Evolutionary conservation across 2,113 vertebrate species (phyloP), one percentile per base, ranked within the genome.

Genomic region (Saccopteryx bilineata): DNA sequence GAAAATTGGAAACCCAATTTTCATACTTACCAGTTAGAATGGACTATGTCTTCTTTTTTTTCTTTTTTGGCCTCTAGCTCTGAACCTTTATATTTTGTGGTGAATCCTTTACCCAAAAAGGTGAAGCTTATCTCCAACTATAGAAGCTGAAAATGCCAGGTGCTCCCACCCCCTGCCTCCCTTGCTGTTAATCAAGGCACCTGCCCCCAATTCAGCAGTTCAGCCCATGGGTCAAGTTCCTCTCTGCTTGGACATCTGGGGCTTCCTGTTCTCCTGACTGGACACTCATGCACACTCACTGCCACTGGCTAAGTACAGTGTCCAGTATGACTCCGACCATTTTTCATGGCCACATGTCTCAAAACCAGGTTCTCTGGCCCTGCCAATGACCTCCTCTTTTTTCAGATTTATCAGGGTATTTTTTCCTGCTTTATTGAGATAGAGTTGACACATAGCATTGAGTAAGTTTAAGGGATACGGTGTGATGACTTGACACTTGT

Each of bases 301-400:
- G 12, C 54, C 9, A 18, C n/a, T 12, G 50, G 65, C n/a, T 31
- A 9, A 60, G 31, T 14, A 58, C 24, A 26, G 19, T 3, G 31
- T 74, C 66, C 24, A 6, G 19, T 19, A 17, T 9, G 50, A 68
- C 69, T 71, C 21, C 19, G n/a, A 12, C 19, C 39, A 46, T 18
- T 56, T 39, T 52, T 46, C 24, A 9, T 1, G 23, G 50, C 61
- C 33, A 1, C 2, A 0, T 0, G 19, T 15, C 15, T 65, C 60
- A 18, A 48, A 17, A n/a, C 46, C 28, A 52, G 39, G 19, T 82
- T 56, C 61, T 69, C 69, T 54, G 76, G 21, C 9, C 61, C 19
- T 76, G n/a, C 68, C 23, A 23, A 10, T 18, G 24, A 46, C 13
- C 9, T 19, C 33, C 2, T 11, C 0, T 0, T 63, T 24, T 33